These are phyloP conservation scores for Sylvia borin DNA, from an alignment of 2,797 vertebrate species.

Conservation along the genomic window DNA sequence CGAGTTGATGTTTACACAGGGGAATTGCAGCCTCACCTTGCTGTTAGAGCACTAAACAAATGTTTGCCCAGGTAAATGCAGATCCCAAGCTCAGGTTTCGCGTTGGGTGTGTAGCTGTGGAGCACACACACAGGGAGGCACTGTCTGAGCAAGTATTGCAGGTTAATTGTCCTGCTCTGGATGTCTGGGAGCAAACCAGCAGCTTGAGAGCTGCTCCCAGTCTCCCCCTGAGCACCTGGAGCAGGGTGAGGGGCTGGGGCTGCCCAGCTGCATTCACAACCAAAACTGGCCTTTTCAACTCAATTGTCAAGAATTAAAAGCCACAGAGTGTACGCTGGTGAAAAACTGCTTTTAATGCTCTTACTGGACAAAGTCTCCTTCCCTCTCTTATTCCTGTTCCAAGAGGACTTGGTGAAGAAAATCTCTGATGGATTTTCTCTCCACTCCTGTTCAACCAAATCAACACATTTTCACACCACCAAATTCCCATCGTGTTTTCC, in stretches of 20 bases:
- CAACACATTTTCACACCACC: neutral
- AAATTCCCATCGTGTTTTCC: neutral
- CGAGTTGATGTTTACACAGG: constrained; percentile 22
- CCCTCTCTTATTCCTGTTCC: neutral
- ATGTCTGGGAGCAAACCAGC: accelerated
- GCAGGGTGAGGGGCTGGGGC: neutral
- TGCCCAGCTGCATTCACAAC: neutral
- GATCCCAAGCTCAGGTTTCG: neutral
- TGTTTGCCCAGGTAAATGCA: constrained; percentile 37
- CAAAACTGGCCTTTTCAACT: neutral
- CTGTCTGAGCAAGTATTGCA: accelerated
- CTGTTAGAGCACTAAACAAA: constrained; percentile 34
- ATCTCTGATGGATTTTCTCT: neutral
- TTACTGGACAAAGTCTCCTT: neutral
- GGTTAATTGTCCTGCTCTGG: neutral
- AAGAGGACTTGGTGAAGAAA: neutral
- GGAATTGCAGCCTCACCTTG: neutral
- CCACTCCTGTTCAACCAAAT: neutral
- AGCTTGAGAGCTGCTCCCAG: neutral
- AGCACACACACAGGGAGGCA: neutral
- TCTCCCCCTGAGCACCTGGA: neutral
- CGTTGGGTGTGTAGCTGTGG: neutral
- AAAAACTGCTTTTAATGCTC: neutral
- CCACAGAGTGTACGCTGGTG: neutral
- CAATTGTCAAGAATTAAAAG: neutral